These are phyloP conservation scores for Eumerus sabulonum DNA, from an alignment of 2,888 invertebrate genomes.

Conservation along the genomic window DNA sequence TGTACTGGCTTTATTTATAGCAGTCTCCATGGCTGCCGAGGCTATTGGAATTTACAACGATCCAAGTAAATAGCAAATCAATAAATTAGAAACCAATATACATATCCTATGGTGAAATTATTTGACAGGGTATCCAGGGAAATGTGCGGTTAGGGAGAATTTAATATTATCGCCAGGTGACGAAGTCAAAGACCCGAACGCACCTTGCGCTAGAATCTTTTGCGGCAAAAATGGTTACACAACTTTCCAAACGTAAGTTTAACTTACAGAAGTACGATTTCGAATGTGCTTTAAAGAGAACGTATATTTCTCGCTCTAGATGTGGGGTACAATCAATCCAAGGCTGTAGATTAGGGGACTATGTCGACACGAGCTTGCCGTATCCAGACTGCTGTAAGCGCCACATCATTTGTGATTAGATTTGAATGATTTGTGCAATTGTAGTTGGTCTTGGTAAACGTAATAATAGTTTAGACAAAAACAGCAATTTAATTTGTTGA, in stretches of 20 bases:
- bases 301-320: neutral
- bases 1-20: neutral
- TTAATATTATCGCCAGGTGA: conserved; percentile 13
- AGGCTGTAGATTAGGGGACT: conserved; percentile 2
- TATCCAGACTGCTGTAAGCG: conserved; percentile 17
- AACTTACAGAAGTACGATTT: neutral
- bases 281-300: neutral
- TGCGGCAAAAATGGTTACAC: neutral
- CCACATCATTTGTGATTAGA: neutral
- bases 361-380: conserved; percentile 8
- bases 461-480: too few species aligned
- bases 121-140: conserved; percentile 9
- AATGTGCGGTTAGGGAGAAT: conserved; percentile 8
- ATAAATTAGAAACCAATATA: too few species aligned
- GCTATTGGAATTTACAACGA: neutral
- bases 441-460: too few species aligned
- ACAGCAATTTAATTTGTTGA: too few species aligned
- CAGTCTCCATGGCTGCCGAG: neutral
- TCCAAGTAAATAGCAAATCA: neutral
- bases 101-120: neutral
- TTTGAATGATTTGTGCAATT: too few species aligned
- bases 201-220: neutral
- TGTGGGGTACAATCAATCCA: neutral
- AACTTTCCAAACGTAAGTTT: conserved; percentile 7
- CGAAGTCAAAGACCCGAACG: conserved; percentile 1